Evolutionary conservation across 2,113 vertebrate genomes (phyloP), one percentile per base, ranked within the genome.

Genomic region (Plecturocebus donacophilus): DNA sequence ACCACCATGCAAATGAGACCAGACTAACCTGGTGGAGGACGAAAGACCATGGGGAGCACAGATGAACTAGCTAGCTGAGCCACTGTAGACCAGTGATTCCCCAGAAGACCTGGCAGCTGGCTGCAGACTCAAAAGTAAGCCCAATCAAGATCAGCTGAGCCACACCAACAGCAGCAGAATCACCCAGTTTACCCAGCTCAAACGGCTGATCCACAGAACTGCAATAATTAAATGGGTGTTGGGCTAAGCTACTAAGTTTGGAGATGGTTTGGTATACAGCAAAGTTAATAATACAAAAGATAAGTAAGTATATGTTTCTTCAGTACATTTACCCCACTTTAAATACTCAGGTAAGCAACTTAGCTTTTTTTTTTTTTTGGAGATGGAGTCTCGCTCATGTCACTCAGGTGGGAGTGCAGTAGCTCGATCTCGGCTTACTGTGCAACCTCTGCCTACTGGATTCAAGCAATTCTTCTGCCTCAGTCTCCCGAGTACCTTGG

Each of bases 21-120:
- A n/a, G 47, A 17, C 3, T 52, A 38, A 17, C 5, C 8, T n/a
- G 1, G 16, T 5, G 8, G 23, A 27, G 3, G 32, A 54, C 21
- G 32, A 90, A 30, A 92, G 49, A 45, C 8, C 27, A 6, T 0
- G 4, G 21, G 9, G 52, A 86, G 17, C 20, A 61, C n/a, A 85
- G 49, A 87, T 1, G 5, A 93, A 19, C 11, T 8, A 58, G 17
- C 16, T 54, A 81, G 8, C 16, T 35, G 3, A 70, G 49, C 56
- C 40, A 49, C 27, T 70, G 38, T 16, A 17, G 49, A 70, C 6
- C 27, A 92, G 30, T 7, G 40, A 42, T 14, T 58, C 3, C 56
- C 61, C 70, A 52, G 2, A n/a, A 35, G n/a, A 58, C 49, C 32
- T 10, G 45, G 81, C 71, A 47, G 77, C 25, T 68, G 68, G 47